Conservation (phyloP, 2,113 vertebrate species). For the Phylloscopus whistleri region DNA sequence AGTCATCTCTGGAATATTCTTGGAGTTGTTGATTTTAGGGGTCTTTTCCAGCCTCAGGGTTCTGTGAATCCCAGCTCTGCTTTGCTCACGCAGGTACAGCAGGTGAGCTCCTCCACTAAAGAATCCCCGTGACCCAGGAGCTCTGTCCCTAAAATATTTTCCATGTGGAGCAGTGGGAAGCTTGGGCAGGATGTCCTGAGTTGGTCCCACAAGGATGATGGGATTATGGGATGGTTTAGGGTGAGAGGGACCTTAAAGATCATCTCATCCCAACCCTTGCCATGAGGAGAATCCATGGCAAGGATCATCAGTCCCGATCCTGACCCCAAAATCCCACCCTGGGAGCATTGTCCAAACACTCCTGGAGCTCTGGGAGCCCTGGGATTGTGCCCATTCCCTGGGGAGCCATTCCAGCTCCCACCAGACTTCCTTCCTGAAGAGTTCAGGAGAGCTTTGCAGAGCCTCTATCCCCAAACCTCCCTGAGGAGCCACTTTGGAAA, state of each 20-base stretch:
- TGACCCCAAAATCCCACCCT: neutral
- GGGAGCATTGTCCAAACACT: fast-evolving
- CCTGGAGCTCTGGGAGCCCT: neutral
- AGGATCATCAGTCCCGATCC: neutral
- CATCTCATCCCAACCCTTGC: neutral
- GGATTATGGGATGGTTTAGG: neutral
- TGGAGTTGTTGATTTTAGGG: neutral
- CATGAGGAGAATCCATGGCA: neutral
- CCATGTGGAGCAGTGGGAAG: neutral
- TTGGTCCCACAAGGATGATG: neutral
- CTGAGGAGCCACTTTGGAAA: neutral
- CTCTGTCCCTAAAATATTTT: neutral
- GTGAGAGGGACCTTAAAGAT: neutral
- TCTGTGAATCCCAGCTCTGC: neutral
- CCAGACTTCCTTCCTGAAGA: neutral
- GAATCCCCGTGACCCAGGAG: neutral
- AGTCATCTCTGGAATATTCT: neutral
- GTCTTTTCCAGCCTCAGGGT: neutral
- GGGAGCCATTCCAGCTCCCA: neutral
- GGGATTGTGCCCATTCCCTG: neutral
- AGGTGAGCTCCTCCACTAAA: neutral
- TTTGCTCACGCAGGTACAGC: neutral
- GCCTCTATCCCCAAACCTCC: neutral
- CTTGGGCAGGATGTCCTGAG: neutral
- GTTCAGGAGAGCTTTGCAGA: neutral